These are phyloP conservation scores for Dione juno DNA, from an alignment of 2,888 invertebrate species.

Conservation along the genomic window DNA sequence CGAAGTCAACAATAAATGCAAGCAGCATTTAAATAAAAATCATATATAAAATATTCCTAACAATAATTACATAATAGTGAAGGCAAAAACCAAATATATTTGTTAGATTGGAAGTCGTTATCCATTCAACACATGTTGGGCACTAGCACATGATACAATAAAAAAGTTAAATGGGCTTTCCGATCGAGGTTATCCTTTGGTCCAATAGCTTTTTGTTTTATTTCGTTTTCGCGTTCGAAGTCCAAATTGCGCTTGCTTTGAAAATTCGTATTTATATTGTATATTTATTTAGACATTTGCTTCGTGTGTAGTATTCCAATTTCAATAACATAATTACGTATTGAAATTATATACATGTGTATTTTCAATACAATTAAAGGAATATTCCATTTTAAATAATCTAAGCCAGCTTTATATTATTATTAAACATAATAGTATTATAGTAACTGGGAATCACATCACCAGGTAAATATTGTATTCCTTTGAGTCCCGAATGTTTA, in stretches of 20 bases:
- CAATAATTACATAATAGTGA: constrained; percentile 1
- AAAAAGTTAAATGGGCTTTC: constrained; percentile 30
- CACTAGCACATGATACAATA: constrained; percentile 21
- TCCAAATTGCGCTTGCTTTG: constrained; percentile 13
- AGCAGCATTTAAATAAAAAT: neutral
- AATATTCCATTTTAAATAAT: neutral
- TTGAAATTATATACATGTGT: too few species aligned
- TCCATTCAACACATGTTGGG: constrained; percentile 20
- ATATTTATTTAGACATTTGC: neutral
- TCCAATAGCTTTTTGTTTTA: constrained; percentile 22
- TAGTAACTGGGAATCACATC: neutral
- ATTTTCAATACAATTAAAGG: neutral
- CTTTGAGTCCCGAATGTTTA: neutral
- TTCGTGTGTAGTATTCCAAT: neutral
- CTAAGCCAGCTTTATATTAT: neutral
- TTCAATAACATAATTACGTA: neutral
- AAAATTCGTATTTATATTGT: neutral
- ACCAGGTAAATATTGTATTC: neutral
- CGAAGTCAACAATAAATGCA: neutral
- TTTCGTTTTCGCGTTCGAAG: constrained; percentile 11
- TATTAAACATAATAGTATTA: neutral
- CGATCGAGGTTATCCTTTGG: constrained; percentile 27
- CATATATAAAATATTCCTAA: neutral
- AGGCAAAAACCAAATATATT: constrained; percentile 15
- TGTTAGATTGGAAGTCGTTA: constrained; percentile 21